Evolutionary conservation across 35 echinoderm and acorn worm genomes (phyloP).

Genomic region (Chiridota heheva): DNA sequence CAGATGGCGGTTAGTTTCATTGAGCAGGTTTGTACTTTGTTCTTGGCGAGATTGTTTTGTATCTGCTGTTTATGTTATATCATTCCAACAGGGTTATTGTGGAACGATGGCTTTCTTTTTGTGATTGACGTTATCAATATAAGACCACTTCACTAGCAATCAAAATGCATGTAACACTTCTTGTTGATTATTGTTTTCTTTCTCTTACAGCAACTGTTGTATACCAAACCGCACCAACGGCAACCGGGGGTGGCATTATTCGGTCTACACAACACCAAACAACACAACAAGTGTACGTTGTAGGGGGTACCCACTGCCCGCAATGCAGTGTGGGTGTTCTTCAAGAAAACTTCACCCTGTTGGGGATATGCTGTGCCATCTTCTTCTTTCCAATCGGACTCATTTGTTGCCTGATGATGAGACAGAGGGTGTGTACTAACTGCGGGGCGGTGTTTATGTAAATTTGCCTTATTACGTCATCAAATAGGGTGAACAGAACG

Average conservation of each 20-base stretch:
- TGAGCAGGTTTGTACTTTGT: too few relatives aligned
- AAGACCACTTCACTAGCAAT: not conserved
- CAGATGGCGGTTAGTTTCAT: too few relatives aligned
- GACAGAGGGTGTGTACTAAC: slow-evolving; percentile 25
- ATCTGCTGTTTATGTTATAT: too few relatives aligned
- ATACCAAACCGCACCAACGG: slow-evolving; percentile 32
- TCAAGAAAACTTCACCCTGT: slow-evolving; percentile 70
- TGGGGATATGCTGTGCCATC: slow-evolving; percentile 83
- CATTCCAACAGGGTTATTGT: not conserved
- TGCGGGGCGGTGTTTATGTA: slow-evolving; percentile 41
- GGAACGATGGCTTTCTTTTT: not conserved
- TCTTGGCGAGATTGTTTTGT: too few relatives aligned
- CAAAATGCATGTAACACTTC: too few relatives aligned
- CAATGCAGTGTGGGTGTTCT: slow-evolving; percentile 63
- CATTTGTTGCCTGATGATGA: slow-evolving; percentile 61
- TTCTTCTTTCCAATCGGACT: slow-evolving; percentile 81
- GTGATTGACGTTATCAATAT: not conserved
- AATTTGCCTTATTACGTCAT: too few relatives aligned
- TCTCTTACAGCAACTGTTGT: slow-evolving; percentile 1
- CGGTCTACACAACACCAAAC: slow-evolving; percentile 7
- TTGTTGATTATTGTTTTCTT: too few relatives aligned
- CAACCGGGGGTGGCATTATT: not conserved
- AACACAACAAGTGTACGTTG: slow-evolving; percentile 67
- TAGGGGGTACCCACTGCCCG: slow-evolving; percentile 39
- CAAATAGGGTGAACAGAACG: too few relatives aligned